phyloP scores from a whole-genome alignment of 2,797 vertebrate species.

The Danio kyathit region DNA sequence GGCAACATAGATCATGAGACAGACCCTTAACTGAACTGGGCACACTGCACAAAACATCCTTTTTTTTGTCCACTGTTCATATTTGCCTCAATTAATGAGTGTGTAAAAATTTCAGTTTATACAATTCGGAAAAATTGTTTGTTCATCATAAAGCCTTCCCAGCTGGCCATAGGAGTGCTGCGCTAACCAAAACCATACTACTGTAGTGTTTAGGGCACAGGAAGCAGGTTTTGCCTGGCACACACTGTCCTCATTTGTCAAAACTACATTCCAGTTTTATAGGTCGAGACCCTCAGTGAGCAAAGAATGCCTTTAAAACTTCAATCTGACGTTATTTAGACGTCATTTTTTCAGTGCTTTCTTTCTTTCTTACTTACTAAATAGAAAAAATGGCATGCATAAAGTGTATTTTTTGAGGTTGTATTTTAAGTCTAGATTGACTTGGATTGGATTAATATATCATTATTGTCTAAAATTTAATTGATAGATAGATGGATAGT shows the following conservation, averaged over 20 bases:
- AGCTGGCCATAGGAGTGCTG: constrained; percentile 38
- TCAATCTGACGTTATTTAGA: constrained; percentile 67
- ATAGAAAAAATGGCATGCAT: constrained; percentile 52
- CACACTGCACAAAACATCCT: not conserved
- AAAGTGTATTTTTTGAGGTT: too few relatives aligned
- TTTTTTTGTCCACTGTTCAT: constrained; percentile 3
- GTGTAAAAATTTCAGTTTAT: constrained; percentile 29
- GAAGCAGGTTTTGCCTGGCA: constrained; percentile 52
- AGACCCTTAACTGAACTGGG: constrained; percentile 25
- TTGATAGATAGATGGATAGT: too few relatives aligned
- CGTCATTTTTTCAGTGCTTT: constrained; percentile 55
- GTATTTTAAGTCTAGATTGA: too few relatives aligned
- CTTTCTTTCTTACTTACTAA: constrained; percentile 48
- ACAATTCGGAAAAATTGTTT: constrained; percentile 31
- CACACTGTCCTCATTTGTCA: constrained; percentile 65
- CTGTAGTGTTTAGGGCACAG: constrained; percentile 56
- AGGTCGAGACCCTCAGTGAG: constrained; percentile 72
- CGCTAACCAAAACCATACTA: constrained; percentile 49
- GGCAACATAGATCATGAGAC: constrained; percentile 68
- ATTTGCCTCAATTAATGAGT: constrained; percentile 21
- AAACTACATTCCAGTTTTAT: constrained; percentile 66
- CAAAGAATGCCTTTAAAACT: constrained; percentile 71
- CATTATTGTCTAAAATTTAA: too few relatives aligned
- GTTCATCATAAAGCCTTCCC: constrained; percentile 43
- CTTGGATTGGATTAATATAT: too few relatives aligned